A percentile compares a stretch with the other conserved stretches of the same genome.
Conservation (phyloP, 2,888 invertebrate species). For the Diarsia mendica region DNA sequence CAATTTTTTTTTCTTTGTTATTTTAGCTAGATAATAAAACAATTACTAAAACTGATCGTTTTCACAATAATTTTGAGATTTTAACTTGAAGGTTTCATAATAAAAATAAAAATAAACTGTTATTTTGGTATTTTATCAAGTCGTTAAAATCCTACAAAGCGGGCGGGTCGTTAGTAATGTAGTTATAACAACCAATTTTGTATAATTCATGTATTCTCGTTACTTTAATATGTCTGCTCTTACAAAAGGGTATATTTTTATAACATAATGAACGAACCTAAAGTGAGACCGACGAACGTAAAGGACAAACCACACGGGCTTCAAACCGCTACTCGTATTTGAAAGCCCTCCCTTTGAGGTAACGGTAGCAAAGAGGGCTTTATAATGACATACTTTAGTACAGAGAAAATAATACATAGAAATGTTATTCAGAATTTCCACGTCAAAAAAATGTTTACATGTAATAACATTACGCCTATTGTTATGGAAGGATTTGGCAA, state of each 20-base stretch:
- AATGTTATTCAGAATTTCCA: background rate
- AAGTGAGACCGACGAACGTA: background rate
- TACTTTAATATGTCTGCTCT: background rate
- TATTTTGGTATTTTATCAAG: background rate
- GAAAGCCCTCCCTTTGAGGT: constrained; percentile 31
- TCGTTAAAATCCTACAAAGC: background rate
- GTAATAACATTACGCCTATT: background rate
- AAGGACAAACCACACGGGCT: constrained; percentile 13
- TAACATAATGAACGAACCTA: background rate
- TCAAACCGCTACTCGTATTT: constrained; percentile 18
- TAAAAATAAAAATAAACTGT: background rate
- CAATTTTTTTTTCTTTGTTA: too few relatives aligned
- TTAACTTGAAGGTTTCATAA: too few relatives aligned
- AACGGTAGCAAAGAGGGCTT: constrained; percentile 28
- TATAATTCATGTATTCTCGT: too few relatives aligned
- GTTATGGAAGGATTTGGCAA: too few relatives aligned
- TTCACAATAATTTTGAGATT: too few relatives aligned
- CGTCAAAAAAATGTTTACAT: background rate
- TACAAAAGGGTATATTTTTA: constrained; percentile 17
- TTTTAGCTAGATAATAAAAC: too few relatives aligned
- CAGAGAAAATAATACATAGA: background rate
- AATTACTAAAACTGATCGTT: too few relatives aligned
- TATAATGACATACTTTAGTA: constrained; percentile 28
- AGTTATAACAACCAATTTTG: background rate
- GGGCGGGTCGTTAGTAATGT: background rate